Conservation (phyloP, 2,888 invertebrate genomes). For the Orchesellides sinensis region DNA sequence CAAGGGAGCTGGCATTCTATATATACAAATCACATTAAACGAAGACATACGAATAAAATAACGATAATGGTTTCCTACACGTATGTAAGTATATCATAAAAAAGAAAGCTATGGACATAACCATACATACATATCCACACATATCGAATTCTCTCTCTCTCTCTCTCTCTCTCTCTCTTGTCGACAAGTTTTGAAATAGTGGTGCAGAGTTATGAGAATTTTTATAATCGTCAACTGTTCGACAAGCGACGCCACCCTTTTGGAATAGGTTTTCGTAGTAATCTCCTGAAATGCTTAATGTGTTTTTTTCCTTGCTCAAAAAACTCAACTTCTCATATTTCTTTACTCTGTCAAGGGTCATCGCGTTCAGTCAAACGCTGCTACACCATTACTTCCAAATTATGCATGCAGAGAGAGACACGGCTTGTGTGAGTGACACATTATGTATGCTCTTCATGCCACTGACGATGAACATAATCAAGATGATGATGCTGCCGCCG, state of each 20-base stretch:
- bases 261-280: background rate
- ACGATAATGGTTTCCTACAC: too few species aligned
- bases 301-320: slow-evolving; percentile 10
- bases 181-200: too few species aligned
- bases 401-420: slow-evolving; percentile 55
- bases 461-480: slow-evolving; percentile 12
- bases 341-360: slow-evolving; percentile 70
- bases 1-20: background rate
- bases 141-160: too few species aligned
- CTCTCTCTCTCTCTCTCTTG: too few species aligned
- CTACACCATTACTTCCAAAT: slow-evolving; percentile 55
- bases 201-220: too few species aligned
- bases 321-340: slow-evolving; percentile 25
- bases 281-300: background rate
- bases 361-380: slow-evolving; percentile 59
- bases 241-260: background rate
- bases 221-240: background rate
- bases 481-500: slow-evolving; percentile 21
- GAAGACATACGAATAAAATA: background rate
- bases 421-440: slow-evolving; percentile 50
- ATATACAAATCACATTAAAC: slow-evolving; percentile 21
- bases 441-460: slow-evolving; percentile 49
- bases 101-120: too few species aligned
- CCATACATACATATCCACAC: too few species aligned
- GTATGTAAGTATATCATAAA: too few species aligned